phyloP scores from a whole-genome alignment of 2,888 invertebrate genomes.

The Elegia similella region DNA sequence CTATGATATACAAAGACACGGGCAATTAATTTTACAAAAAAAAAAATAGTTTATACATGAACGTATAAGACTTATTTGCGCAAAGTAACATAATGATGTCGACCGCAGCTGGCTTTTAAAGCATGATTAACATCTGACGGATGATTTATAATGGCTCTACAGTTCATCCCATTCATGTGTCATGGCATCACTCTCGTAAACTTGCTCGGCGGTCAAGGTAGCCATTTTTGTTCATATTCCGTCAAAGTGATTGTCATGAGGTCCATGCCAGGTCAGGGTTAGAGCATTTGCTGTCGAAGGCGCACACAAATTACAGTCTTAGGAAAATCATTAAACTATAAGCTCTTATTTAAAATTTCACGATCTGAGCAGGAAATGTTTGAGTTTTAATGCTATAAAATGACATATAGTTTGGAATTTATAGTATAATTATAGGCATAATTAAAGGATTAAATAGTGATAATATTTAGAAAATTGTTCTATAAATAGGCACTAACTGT shows the following conservation, averaged over 20 bases:
- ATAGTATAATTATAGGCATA: background rate
- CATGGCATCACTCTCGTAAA: constrained; percentile 37
- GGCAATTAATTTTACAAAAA: constrained; percentile 4
- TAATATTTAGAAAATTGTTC: too few species aligned
- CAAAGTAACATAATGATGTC: constrained; percentile 23
- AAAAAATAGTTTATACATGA: constrained; percentile 1
- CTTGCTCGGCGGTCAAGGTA: constrained; percentile 44
- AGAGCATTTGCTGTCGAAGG: constrained; percentile 29
- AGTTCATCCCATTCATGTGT: constrained; percentile 40
- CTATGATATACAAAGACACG: background rate
- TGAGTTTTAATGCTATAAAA: background rate
- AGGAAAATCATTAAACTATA: constrained; percentile 38
- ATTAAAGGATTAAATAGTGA: background rate
- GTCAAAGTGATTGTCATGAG: constrained; percentile 47
- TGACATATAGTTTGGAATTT: background rate
- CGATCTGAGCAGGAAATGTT: constrained; percentile 41
- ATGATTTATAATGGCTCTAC: constrained; percentile 36
- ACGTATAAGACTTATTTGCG: constrained; percentile 11
- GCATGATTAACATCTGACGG: constrained; percentile 36
- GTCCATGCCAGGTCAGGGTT: constrained; percentile 40
- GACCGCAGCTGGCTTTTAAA: constrained; percentile 28
- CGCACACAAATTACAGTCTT: constrained; percentile 35
- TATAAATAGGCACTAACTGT: too few species aligned
- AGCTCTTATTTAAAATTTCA: constrained; percentile 63
- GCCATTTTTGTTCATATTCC: constrained; percentile 40